phyloP scores from a whole-genome alignment of 2,113 vertebrate species.

The Oryzias celebensis region DNA sequence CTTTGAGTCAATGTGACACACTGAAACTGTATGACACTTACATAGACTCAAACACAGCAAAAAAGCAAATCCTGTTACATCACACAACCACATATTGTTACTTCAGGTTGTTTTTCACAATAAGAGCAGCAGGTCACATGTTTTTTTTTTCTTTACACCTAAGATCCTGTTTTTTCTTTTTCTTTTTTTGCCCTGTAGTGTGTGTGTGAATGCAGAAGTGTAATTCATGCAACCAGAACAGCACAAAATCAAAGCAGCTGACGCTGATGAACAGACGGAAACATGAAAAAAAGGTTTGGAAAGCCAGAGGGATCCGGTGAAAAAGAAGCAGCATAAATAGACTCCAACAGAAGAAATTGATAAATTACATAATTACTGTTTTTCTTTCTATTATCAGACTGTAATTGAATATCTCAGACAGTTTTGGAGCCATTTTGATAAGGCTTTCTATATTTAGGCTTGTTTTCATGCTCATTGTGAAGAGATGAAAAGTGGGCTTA shows the following conservation, averaged over 20 bases:
- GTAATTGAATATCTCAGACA: conserved; percentile 35
- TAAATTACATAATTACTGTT: conserved; percentile 9
- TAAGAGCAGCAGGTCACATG: conserved; percentile 7
- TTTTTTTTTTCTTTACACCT: not conserved
- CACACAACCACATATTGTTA: conserved; percentile 18
- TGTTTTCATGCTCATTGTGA: conserved; percentile 47
- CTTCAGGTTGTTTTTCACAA: conserved; percentile 9
- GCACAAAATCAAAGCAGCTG: conserved; percentile 24
- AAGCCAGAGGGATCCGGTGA: conserved; percentile 7
- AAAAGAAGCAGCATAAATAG: conserved; percentile 4
- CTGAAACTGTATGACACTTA: conserved; percentile 30
- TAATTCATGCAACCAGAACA: conserved; percentile 22
- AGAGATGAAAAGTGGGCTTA: conserved; percentile 49
- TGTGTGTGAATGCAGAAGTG: not conserved
- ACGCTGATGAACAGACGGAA: conserved; percentile 9
- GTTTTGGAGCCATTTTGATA: conserved; percentile 39
- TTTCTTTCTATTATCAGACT: conserved; percentile 5
- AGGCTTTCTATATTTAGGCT: conserved; percentile 52
- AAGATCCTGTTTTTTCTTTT: not conserved
- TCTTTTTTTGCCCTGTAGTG: not conserved
- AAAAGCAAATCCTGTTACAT: conserved; percentile 32
- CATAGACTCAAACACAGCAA: conserved; percentile 11
- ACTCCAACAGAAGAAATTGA: conserved; percentile 3
- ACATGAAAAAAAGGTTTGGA: conserved; percentile 13
- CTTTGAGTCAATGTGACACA: conserved; percentile 48